Base-by-base conservation (phyloP, 1,140 invertebrate genomes). In the Amyelois transitella region DNA sequence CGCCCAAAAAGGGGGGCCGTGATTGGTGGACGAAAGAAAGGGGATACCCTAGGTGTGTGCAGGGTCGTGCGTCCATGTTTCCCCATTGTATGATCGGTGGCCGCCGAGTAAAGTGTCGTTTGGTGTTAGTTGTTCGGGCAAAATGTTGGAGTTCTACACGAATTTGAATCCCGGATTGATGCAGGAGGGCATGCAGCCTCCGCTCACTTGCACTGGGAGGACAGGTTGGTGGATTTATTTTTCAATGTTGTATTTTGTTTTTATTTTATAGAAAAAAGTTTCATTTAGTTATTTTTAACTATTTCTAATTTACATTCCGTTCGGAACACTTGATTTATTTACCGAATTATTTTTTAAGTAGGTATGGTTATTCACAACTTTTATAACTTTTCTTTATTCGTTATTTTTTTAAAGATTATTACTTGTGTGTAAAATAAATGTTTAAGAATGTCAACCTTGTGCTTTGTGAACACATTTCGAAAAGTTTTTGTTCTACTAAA, bases 121-220 rank as follows among this genome's bases (percentile, higher is more conserved):
- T 58, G 65, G 43, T 49, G 62, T 63, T 69, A 48, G 38, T 58
- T 73, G 54, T 56, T 68, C 71, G 66, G 68, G 73, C 65, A 81
- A 78, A 69, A 88, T 88, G 85, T 78, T 88, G 65, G 85, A 88
- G 64, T 86, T 88, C 62, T 88, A 88, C 60, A 78, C 85, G 53
- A 86, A 86, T 60, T 82, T 88, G 25, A 84, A 82, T 55, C 58
- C 88, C 22, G 84, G 83, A 75, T 88, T 91, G 78, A 80, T 90
- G 77, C 89, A 80, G 54, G 90, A 91, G 51, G 72, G 69, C 55
- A 84, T 79, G 69, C 77, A 89, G 86, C 78, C 89, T 21, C 77
- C 82, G 19, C 78, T 88, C 49, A 79, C 86, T 24, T 90, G 89
- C 71, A 77, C 88, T 47, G 88, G 83, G 17, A 73, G 89, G 57